phyloP scores from a whole-genome alignment of 2,888 invertebrate species.

The Pardosa pseudoannulata region DNA sequence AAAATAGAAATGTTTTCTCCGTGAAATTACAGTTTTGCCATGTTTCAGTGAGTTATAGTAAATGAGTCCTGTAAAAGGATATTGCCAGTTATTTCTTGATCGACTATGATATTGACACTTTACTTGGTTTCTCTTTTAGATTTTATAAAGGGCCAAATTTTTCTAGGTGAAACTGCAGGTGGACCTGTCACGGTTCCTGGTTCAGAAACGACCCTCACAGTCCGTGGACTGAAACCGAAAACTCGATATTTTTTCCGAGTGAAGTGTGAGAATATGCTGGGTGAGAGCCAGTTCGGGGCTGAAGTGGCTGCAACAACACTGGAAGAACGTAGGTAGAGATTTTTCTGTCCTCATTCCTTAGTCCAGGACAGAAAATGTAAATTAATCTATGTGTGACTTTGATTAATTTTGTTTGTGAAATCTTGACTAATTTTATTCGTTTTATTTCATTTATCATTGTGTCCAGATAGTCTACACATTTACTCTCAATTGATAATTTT shows the following conservation, averaged over 20 bases:
- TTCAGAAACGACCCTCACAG: conserved; percentile 61
- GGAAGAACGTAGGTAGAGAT: conserved; percentile 84
- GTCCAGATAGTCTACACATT: too few species aligned
- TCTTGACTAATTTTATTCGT: too few species aligned
- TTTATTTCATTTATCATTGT: too few species aligned
- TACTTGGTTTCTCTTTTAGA: conserved; percentile 42
- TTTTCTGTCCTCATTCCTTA: conserved; percentile 42
- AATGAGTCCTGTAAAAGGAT: too few species aligned
- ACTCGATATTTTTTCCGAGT: conserved; percentile 95
- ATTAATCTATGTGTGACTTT: not conserved
- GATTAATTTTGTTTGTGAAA: not conserved
- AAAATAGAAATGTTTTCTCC: too few species aligned
- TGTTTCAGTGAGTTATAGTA: too few species aligned
- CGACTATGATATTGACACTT: too few species aligned
- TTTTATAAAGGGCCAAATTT: conserved; percentile 28
- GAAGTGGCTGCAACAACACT: conserved; percentile 96
- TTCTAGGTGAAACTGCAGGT: conserved; percentile 45
- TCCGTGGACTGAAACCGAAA: conserved; percentile 87
- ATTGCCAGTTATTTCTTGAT: too few species aligned
- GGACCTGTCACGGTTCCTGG: conserved; percentile 64
- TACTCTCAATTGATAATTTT: too few species aligned
- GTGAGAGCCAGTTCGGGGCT: conserved; percentile 92
- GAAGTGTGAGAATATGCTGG: conserved; percentile 94
- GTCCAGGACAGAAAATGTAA: conserved; percentile 43
- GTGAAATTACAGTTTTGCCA: too few species aligned